Base-by-base conservation (phyloP, 2,888 invertebrate species). In the Pheosia tremula region DNA sequence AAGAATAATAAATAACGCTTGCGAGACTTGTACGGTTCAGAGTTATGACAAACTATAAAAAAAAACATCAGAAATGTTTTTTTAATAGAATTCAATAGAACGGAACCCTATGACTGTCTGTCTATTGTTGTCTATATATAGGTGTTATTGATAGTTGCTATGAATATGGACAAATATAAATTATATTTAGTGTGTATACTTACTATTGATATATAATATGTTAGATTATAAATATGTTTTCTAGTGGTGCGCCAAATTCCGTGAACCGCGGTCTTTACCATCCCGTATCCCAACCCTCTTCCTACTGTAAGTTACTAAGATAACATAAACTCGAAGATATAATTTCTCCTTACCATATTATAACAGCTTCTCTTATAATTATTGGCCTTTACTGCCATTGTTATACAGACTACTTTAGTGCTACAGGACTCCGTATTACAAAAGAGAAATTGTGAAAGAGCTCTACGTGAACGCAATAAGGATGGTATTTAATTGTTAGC, bases 221-320 rank as follows among this genome's bases (percentile, higher is more conserved):
- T 4, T 9, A 10, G 10, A 50, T 13, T 13, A 50, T 13, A n/a
- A n/a, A 24, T 8, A 8, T 10, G 3, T 49, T n/a, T 5, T 49
- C 4, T n/a, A 49, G 49, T 49, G 49, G 3, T n/a, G 49, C 7
- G 5, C n/a, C 49, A 13, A 50, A 50, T 24, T 24, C 50, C 13
- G 50, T 4, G 9, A 50, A 24, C 50, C 50, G 50, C 50, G 50
- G 50, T 4, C 49, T 9, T 43, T 43, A 47, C 69, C 67, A 78
- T 81, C 80, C 80, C 85, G 81, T 80, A 79, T 83, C 82, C 86
- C 83, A 86, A 78, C 83, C 82, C 80, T 79, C 78, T 80, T 72
- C 62, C 66, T 66, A 75, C 69, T 74, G 78, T 77, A 72, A 68
- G 55, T 47, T 81, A 87, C 85, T 67, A 86, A 86, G 86, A 68